Evolutionary conservation across 2,113 vertebrate genomes (phyloP).

Genomic region (Tauraco erythrolophus): DNA sequence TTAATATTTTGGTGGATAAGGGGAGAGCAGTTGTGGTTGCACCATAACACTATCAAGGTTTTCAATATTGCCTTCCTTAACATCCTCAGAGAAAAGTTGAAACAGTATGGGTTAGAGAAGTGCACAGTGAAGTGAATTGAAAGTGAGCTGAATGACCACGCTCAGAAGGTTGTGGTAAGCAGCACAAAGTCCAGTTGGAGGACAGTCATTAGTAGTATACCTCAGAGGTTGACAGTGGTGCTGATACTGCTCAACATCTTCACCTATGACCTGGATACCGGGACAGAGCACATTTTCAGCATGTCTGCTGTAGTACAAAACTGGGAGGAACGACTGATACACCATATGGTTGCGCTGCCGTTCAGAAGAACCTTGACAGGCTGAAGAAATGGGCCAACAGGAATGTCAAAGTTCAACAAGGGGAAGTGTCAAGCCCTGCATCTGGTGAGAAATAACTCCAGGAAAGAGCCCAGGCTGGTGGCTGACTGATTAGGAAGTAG

Average conservation of each 20-base stretch:
- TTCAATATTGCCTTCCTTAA: neutral
- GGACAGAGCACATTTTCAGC: neutral
- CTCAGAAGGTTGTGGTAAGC: neutral
- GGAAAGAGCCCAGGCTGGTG: neutral
- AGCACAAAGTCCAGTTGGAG: neutral
- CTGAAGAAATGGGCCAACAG: neutral
- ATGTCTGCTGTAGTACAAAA: neutral
- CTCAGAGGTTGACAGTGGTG: neutral
- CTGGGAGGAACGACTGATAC: neutral
- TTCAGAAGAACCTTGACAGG: neutral
- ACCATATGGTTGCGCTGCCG: neutral
- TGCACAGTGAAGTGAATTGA: neutral
- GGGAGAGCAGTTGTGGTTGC: neutral
- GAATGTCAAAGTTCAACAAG: neutral
- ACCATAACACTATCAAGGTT: neutral
- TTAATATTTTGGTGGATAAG: neutral
- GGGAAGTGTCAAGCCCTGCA: neutral
- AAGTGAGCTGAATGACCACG: neutral
- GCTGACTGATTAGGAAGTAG: neutral
- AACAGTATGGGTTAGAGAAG: neutral
- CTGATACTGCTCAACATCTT: neutral
- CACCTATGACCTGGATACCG: neutral
- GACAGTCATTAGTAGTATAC: neutral
- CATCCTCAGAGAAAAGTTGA: neutral
- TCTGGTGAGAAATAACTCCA: neutral